Conservation (phyloP, 2,888 invertebrate species). For the Strigamia transsilvanica region DNA sequence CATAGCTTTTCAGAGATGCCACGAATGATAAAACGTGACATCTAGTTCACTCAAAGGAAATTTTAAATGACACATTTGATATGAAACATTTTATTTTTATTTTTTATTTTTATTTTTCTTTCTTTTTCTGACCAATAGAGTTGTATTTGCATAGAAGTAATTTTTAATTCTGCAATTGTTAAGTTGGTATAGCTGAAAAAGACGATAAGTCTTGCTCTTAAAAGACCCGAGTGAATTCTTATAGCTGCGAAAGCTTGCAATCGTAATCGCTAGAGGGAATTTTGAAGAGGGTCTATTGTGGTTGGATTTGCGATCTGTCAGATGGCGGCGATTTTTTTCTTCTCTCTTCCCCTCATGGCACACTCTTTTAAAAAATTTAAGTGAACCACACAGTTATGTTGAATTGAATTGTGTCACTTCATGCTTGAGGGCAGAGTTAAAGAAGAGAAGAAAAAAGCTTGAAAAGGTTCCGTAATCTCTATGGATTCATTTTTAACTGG, state of each 20-base stretch:
- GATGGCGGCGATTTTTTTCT: slow-evolving; percentile 30
- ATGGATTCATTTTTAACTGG: slow-evolving; percentile 30
- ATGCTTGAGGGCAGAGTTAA: slow-evolving; percentile 21
- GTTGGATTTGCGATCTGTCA: slow-evolving; percentile 30
- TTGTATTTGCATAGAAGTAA: too few relatives aligned
- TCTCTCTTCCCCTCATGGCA: slow-evolving; percentile 17
- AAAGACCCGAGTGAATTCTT: slow-evolving; percentile 29
- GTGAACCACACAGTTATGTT: slow-evolving; percentile 30
- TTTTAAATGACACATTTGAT: too few relatives aligned
- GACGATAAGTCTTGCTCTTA: slow-evolving; percentile 14
- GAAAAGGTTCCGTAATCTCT: slow-evolving; percentile 30
- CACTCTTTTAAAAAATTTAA: slow-evolving; percentile 22
- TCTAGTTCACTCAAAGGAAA: too few relatives aligned
- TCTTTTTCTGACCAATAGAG: too few relatives aligned
- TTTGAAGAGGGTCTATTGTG: slow-evolving; percentile 26
- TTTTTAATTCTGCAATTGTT: too few relatives aligned
- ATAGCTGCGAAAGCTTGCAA: slow-evolving; percentile 30
- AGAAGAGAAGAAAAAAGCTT: slow-evolving; percentile 15
- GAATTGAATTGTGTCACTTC: slow-evolving; percentile 30
- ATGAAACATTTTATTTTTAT: too few relatives aligned
- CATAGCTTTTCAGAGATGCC: too few relatives aligned
- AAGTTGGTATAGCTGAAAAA: neutral
- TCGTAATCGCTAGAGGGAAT: slow-evolving; percentile 26
- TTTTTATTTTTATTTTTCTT: too few relatives aligned
- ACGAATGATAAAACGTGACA: too few relatives aligned